Percentiles rank a stretch among this genome's conserved stretches.
Evolutionary conservation across 2,797 vertebrate species (phyloP).

Genomic region (Spondyliosoma cantharus): DNA sequence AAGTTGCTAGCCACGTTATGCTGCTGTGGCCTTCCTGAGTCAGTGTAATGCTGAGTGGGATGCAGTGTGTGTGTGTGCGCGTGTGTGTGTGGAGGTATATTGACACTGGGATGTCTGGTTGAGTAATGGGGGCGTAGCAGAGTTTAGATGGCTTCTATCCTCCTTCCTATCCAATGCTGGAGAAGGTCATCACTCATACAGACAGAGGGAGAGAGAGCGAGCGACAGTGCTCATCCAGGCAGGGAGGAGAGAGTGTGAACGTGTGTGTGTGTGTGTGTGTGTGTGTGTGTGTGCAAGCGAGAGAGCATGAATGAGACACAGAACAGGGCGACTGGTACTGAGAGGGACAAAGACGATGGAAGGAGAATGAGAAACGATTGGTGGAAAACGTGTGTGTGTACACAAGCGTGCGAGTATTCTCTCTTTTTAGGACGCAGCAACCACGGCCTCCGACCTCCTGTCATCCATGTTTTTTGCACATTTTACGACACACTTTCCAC

Average conservation of each 20-base stretch:
- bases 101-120: conserved; percentile 69
- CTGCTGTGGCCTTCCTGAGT: conserved; percentile 64
- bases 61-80: conserved; percentile 31
- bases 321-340: conserved; percentile 11
- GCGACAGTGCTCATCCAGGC: conserved; percentile 41
- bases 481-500: neutral
- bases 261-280: conserved; percentile 21
- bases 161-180: conserved; percentile 61
- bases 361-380: conserved; percentile 11
- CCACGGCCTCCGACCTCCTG: neutral
- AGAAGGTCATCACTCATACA: conserved; percentile 72
- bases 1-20: conserved; percentile 54
- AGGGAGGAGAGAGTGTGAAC: conserved; percentile 33
- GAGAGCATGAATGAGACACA: conserved; percentile 34
- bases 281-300: neutral
- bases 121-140: conserved; percentile 69
- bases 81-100: conserved; percentile 39
- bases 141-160: conserved; percentile 75
- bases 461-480: conserved; percentile 2
- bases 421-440: neutral
- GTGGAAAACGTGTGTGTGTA: neutral
- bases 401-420: neutral
- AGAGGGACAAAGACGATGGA: conserved; percentile 20
- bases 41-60: conserved; percentile 62
- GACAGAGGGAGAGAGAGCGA: conserved; percentile 30